phyloP scores from a whole-genome alignment of 2,888 invertebrate species.

The Rutpela maculata region DNA sequence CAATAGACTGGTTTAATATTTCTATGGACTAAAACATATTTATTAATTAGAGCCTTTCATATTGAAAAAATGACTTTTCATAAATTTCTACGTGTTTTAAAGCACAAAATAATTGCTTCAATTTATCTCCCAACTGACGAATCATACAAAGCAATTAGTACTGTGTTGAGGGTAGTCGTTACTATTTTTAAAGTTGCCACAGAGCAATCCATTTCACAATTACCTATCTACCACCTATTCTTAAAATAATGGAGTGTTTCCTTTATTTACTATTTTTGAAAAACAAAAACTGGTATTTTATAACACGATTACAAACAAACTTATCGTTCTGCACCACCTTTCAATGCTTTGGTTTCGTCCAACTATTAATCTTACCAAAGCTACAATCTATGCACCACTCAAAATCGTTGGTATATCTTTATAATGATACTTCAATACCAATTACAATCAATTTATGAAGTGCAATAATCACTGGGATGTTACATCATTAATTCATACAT shows the following conservation, averaged over 20 bases:
- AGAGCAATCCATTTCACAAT: neutral
- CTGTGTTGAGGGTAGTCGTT: neutral
- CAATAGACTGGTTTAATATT: neutral
- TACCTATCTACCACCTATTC: neutral
- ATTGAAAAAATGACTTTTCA: neutral
- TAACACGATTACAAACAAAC: neutral
- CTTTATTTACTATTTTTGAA: neutral
- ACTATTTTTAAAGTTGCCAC: neutral
- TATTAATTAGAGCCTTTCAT: neutral
- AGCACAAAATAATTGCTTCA: neutral
- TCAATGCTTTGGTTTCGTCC: neutral
- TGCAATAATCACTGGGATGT: neutral
- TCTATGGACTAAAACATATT: conserved; percentile 5
- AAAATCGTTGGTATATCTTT: neutral
- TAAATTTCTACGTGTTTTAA: neutral
- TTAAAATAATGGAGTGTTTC: conserved; percentile 1
- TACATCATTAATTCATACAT: too few species aligned
- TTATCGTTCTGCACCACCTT: neutral
- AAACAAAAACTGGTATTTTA: neutral
- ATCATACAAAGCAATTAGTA: neutral
- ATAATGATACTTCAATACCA: neutral
- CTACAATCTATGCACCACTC: neutral
- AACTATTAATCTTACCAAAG: neutral
- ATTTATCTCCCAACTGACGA: neutral
- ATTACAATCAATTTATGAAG: neutral